Evolutionary conservation across 1,140 invertebrate species (phyloP).

Genomic region (Orius insidiosus): DNA sequence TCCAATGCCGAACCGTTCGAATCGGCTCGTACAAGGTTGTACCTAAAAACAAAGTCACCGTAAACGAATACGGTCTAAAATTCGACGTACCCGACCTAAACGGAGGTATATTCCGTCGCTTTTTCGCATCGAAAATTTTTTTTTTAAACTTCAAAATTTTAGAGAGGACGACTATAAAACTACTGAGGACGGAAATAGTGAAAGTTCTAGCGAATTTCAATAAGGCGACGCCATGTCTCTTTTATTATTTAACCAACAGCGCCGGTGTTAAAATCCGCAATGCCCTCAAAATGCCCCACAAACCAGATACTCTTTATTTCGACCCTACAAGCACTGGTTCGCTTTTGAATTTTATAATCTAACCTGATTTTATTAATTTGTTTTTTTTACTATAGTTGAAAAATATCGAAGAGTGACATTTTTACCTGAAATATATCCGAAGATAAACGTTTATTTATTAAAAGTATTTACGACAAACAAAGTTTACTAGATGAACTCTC

Average conservation of each 20-base stretch:
- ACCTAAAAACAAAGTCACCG: conserved; percentile 44
- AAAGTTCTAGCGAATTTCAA: conserved; percentile 57
- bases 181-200: conserved; percentile 44
- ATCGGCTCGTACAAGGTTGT: conserved; percentile 61
- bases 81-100: conserved; percentile 37
- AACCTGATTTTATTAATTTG: too few relatives aligned
- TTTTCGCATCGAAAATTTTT: too few relatives aligned
- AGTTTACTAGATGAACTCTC: conserved; percentile 47
- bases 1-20: conserved; percentile 53
- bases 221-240: conserved; percentile 51
- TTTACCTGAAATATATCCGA: conserved; percentile 46
- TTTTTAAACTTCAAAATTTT: too few relatives aligned
- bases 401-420: conserved; percentile 58
- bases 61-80: conserved; percentile 44
- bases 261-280: conserved; percentile 48
- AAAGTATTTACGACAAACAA: conserved; percentile 35
- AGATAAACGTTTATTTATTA: conserved; percentile 42
- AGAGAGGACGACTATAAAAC: conserved; percentile 30
- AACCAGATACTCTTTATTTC: conserved; percentile 29
- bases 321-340: conserved; percentile 45
- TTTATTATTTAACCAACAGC: conserved; percentile 49
- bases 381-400: too few relatives aligned
- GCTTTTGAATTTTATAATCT: too few relatives aligned
- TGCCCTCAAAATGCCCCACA: conserved; percentile 42
- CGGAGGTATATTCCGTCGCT: not conserved